These are phyloP conservation scores for Ormyrus rosae DNA, from an alignment of 2,888 invertebrate genomes.

Conservation along the genomic window DNA sequence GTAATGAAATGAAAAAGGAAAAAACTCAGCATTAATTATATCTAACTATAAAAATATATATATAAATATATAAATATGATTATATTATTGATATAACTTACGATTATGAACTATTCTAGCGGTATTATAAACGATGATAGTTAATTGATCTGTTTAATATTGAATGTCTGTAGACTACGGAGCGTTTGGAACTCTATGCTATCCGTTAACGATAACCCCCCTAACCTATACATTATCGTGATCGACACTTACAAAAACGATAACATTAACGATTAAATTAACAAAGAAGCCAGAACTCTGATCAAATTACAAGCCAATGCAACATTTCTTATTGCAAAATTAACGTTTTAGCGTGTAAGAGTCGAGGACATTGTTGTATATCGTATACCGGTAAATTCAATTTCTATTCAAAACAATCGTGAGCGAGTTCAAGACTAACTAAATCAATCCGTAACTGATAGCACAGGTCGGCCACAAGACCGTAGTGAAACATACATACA, in stretches of 20 bases:
- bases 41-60: conserved; percentile 63
- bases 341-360: conserved; percentile 50
- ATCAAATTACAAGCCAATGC: conserved; percentile 33
- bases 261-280: conserved; percentile 48
- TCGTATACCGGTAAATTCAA: conserved; percentile 19
- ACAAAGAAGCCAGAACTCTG: conserved; percentile 27
- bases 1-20: conserved; percentile 68
- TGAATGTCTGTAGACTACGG: conserved; percentile 75
- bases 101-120: conserved; percentile 74
- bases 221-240: conserved; percentile 57
- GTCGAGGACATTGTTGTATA: conserved; percentile 53
- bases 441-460: conserved; percentile 46
- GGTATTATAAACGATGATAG: conserved; percentile 74
- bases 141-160: conserved; percentile 76
- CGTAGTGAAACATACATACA: conserved; percentile 30
- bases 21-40: conserved; percentile 71
- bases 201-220: conserved; percentile 67
- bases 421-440: conserved; percentile 60
- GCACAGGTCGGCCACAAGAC: conserved; percentile 51
- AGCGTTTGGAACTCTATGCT: conserved; percentile 76
- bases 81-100: conserved; percentile 76
- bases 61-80: conserved; percentile 68
- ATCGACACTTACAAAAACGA: conserved; percentile 58
- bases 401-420: conserved; percentile 9
- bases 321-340: conserved; percentile 29